Conservation (phyloP, 30 jellyfish, hydroid and myxozoan species). For the Hydra vulgaris region DNA sequence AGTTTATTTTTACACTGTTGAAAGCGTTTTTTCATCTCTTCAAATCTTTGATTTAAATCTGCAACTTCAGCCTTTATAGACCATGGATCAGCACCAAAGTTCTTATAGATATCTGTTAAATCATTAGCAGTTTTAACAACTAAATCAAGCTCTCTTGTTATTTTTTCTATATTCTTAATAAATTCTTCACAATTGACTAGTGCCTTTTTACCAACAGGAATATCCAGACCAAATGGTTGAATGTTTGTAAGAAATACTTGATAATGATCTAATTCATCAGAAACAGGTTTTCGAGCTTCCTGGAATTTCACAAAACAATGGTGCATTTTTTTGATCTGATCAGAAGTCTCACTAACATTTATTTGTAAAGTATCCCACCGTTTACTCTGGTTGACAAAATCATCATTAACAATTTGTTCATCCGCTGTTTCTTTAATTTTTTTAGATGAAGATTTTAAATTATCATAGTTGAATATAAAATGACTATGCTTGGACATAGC, state of each 20-base stretch:
- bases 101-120: conserved; percentile 32
- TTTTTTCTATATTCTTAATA: conserved; percentile 29
- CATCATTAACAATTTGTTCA: conserved; percentile 44
- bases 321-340: conserved; percentile 44
- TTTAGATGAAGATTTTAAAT: conserved; percentile 26
- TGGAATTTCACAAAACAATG: conserved; percentile 32
- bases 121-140: conserved; percentile 21
- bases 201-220: conserved; percentile 38
- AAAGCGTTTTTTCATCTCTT: conserved; percentile 33
- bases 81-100: conserved; percentile 35
- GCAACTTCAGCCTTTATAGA: conserved; percentile 34
- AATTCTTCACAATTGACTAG: conserved; percentile 20
- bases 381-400: conserved; percentile 23
- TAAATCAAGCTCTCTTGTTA: conserved; percentile 26
- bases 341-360: conserved; percentile 29
- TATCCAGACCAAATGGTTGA: conserved; percentile 53
- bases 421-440: conserved; percentile 29
- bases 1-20: conserved; percentile 32
- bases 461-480: conserved; percentile 20
- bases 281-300: conserved; percentile 35
- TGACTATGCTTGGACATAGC: conserved; percentile 30
- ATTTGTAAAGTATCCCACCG: conserved; percentile 33
- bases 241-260: conserved; percentile 32
- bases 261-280: conserved; percentile 29
- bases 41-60: conserved; percentile 32